These are phyloP conservation scores for Harpalus rubripes DNA, from an alignment of 2,888 invertebrate genomes.

Conservation along the genomic window DNA sequence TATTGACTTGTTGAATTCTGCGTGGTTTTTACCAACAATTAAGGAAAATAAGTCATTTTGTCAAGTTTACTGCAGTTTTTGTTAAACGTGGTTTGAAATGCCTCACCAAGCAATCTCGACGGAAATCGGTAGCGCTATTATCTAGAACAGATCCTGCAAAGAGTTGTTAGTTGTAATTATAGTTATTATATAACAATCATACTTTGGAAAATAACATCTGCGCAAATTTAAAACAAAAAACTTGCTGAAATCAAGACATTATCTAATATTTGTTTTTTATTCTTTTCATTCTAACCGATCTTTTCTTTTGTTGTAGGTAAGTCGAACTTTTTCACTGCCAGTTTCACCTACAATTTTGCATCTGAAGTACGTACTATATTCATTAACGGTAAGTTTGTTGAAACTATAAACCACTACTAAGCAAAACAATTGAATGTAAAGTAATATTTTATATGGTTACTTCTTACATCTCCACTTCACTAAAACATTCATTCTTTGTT, in stretches of 20 bases:
- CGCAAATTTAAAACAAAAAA: conserved; percentile 17
- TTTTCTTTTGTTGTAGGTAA: not conserved
- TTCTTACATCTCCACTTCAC: no score
- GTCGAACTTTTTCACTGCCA: not conserved
- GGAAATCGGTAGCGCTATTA: conserved; percentile 39
- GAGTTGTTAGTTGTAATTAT: conserved; percentile 24
- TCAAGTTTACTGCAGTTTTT: conserved; percentile 53
- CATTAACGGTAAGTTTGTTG: not conserved
- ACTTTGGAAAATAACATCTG: conserved; percentile 34
- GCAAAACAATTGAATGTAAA: no score
- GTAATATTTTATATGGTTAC: no score
- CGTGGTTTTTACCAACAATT: conserved; percentile 59
- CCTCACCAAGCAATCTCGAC: not conserved
- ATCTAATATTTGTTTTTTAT: not conserved
- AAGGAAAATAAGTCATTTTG: conserved; percentile 63
- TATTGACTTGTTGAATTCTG: conserved; percentile 64
- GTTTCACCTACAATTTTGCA: not conserved
- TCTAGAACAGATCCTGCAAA: conserved; percentile 23
- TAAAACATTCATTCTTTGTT: no score
- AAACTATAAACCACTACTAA: no score
- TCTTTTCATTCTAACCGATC: not conserved
- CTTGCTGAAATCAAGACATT: conserved; percentile 23
- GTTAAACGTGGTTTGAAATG: conserved; percentile 14
- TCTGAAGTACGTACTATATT: no score
- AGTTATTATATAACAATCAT: conserved; percentile 47